Conservation (phyloP, 1,140 invertebrate species). For the Drosophila varians region DNA sequence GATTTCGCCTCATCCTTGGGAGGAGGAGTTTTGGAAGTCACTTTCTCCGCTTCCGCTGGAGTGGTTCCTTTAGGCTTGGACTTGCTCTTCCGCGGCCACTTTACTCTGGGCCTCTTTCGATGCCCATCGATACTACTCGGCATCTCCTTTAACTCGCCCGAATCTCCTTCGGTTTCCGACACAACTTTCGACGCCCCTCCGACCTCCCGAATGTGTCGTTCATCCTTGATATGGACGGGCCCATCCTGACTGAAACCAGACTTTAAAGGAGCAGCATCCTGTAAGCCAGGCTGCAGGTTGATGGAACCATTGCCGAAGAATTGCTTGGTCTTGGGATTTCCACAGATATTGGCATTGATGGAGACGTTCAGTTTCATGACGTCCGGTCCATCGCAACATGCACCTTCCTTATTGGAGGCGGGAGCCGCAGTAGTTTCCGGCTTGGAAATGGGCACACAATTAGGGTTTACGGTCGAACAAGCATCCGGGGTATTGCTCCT, state of each 20-base stretch:
- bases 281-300: slow-evolving; percentile 31
- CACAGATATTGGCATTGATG: slow-evolving; percentile 64
- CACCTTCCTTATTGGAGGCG: background rate
- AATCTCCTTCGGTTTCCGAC: background rate
- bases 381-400: slow-evolving; percentile 36
- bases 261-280: background rate
- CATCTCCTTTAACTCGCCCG: background rate
- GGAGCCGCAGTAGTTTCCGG: background rate
- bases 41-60: background rate
- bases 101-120: background rate
- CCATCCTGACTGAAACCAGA: background rate
- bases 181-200: background rate
- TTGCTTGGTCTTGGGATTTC: slow-evolving; percentile 58
- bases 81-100: background rate
- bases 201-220: slow-evolving; percentile 5
- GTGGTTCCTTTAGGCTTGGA: background rate
- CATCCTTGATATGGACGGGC: background rate
- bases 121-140: background rate
- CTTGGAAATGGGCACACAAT: slow-evolving; percentile 39
- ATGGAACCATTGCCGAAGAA: slow-evolving; percentile 71
- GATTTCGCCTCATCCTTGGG: background rate
- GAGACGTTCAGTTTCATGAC: slow-evolving; percentile 61
- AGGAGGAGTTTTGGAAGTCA: background rate
- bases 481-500: slow-evolving; percentile 14
- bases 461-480: slow-evolving; percentile 41